Evolutionary conservation across 2,797 vertebrate genomes (phyloP).

Genomic region (Platalea minor): DNA sequence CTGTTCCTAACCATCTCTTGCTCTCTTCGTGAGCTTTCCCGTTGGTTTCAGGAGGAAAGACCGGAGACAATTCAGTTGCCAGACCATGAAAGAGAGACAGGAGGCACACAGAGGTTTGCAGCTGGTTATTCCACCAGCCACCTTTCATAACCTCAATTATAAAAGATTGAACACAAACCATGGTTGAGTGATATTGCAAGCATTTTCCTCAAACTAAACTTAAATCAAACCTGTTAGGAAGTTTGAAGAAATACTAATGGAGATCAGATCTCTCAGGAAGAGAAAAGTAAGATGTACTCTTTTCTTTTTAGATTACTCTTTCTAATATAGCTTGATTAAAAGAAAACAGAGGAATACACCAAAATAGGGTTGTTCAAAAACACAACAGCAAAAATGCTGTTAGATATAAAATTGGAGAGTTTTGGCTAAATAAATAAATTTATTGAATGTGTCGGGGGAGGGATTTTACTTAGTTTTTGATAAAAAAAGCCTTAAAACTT

Average conservation of each 20-base stretch:
- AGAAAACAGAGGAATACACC: background rate
- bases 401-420: background rate
- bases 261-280: background rate
- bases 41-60: background rate
- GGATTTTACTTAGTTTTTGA: background rate
- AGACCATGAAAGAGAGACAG: background rate
- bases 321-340: background rate
- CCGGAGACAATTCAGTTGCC: background rate
- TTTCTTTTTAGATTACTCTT: background rate
- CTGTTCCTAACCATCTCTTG: background rate
- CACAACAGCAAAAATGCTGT: background rate
- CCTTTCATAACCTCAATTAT: background rate
- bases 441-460: background rate
- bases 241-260: background rate
- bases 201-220: background rate
- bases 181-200: background rate
- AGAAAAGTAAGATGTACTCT: background rate
- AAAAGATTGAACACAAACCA: background rate
- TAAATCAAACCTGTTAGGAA: background rate
- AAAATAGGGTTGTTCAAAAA: background rate
- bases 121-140: background rate
- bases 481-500: background rate
- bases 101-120: background rate
- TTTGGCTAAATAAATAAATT: background rate
- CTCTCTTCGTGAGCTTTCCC: background rate